Conservation (phyloP, 2,888 invertebrate genomes). For the Pyrochroa serraticornis region DNA sequence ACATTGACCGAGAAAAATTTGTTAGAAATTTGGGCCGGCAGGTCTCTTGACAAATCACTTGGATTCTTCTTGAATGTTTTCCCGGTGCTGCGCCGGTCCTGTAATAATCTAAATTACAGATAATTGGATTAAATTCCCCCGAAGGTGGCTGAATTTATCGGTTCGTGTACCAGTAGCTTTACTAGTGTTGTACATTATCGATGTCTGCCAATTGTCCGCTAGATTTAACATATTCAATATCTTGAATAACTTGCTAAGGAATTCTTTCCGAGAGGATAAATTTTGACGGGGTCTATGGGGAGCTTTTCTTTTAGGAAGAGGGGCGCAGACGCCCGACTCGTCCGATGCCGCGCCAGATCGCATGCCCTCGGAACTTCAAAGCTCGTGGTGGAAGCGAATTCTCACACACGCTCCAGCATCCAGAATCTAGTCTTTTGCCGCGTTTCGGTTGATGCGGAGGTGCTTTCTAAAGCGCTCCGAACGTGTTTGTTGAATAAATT, state of each 20-base stretch:
- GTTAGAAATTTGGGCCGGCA: background rate
- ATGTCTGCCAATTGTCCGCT: constrained; percentile 50
- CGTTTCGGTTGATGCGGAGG: constrained; percentile 31
- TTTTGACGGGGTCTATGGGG: constrained; percentile 41
- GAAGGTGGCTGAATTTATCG: background rate
- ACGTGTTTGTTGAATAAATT: constrained; percentile 12
- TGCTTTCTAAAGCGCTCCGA: constrained; percentile 8
- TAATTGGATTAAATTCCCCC: constrained; percentile 37
- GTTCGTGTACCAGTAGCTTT: background rate
- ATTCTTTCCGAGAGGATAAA: constrained; percentile 47
- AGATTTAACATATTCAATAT: constrained; percentile 53
- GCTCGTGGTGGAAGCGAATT: constrained; percentile 53
- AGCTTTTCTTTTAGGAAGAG: constrained; percentile 39
- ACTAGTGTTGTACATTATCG: constrained; percentile 20
- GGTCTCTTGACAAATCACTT: constrained; percentile 30
- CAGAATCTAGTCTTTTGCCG: constrained; percentile 48
- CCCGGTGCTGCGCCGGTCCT: constrained; percentile 29
- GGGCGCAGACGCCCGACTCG: constrained; percentile 38
- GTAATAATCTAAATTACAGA: constrained; percentile 19
- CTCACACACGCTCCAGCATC: constrained; percentile 49
- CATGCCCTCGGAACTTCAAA: constrained; percentile 61
- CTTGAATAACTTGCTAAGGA: constrained; percentile 44
- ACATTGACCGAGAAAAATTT: too few species aligned
- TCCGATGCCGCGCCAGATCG: constrained; percentile 31
- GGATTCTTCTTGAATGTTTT: constrained; percentile 32